Evolutionary conservation across 1,140 invertebrate species (phyloP).

Genomic region (Drosophila littoralis): DNA sequence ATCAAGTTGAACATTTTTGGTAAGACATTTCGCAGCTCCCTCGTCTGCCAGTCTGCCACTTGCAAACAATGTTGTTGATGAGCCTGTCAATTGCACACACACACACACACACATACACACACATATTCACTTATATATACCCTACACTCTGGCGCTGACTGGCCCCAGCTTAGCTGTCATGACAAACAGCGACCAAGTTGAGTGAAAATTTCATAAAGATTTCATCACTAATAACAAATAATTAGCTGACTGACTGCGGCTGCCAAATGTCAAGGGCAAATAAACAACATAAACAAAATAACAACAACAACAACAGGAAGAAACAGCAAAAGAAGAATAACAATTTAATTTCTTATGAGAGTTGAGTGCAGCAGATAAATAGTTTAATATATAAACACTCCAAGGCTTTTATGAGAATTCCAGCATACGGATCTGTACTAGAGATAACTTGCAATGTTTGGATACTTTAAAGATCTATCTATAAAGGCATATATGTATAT

Average conservation of each 20-base stretch:
- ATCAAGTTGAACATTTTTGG: conserved; percentile 69
- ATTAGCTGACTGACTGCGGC: conserved; percentile 70
- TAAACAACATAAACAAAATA: neutral
- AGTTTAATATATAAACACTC: conserved; percentile 10
- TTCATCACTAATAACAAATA: conserved; percentile 80
- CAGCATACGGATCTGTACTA: too few relatives aligned
- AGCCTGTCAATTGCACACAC: conserved; percentile 74
- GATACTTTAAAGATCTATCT: too few relatives aligned
- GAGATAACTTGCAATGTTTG: too few relatives aligned
- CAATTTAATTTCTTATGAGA: conserved; percentile 31
- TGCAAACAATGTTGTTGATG: conserved; percentile 76
- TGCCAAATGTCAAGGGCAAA: conserved; percentile 60
- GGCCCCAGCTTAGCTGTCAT: conserved; percentile 25
- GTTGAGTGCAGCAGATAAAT: conserved; percentile 28
- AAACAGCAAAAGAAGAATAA: neutral
- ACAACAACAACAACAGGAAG: neutral
- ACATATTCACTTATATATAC: conserved; percentile 22
- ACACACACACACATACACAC: conserved; percentile 31
- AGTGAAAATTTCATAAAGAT: conserved; percentile 71
- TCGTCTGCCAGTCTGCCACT: conserved; percentile 56
- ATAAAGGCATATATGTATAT: too few relatives aligned
- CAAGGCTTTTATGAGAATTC: neutral
- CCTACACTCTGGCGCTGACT: conserved; percentile 6
- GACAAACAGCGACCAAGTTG: conserved; percentile 49
- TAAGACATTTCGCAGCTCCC: conserved; percentile 45